Conservation (phyloP, 1,140 invertebrate species). For the Lepidostoma basale region DNA sequence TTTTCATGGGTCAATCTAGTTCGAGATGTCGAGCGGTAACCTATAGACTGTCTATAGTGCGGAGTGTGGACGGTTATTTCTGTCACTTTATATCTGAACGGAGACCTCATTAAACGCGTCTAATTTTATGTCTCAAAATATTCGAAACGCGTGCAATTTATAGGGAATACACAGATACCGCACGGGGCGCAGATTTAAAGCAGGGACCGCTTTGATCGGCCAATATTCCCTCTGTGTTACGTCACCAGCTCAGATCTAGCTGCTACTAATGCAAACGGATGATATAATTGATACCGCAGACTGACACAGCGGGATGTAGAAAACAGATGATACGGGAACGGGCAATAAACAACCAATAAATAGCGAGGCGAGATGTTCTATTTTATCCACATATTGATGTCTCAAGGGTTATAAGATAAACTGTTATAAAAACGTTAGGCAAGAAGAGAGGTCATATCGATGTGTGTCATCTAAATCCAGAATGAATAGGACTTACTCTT, state of each 20-base stretch:
- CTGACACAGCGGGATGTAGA: background rate
- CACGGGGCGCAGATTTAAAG: constrained; percentile 10
- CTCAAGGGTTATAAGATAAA: no score
- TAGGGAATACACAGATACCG: background rate
- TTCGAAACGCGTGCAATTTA: constrained; percentile 25
- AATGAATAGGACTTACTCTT: no score
- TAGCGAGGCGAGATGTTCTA: no score
- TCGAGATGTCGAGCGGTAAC: background rate
- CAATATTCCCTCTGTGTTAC: constrained; percentile 8
- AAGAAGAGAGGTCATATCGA: no score
- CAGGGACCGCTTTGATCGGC: constrained; percentile 14
- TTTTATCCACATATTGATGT: no score
- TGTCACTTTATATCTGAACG: background rate
- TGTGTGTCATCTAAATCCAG: no score
- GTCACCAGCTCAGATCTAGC: constrained; percentile 3
- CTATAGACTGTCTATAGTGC: background rate
- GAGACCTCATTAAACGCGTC: constrained; percentile 20
- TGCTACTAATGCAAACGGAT: constrained; percentile 26
- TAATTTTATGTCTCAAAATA: constrained; percentile 24
- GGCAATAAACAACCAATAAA: no score
- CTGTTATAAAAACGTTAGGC: no score
- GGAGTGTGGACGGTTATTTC: background rate
- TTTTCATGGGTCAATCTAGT: background rate
- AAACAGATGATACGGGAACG: no score
- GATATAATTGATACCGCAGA: constrained; percentile 25